Conservation (phyloP, 2,113 vertebrate genomes). For the Gallinago undulata region DNA sequence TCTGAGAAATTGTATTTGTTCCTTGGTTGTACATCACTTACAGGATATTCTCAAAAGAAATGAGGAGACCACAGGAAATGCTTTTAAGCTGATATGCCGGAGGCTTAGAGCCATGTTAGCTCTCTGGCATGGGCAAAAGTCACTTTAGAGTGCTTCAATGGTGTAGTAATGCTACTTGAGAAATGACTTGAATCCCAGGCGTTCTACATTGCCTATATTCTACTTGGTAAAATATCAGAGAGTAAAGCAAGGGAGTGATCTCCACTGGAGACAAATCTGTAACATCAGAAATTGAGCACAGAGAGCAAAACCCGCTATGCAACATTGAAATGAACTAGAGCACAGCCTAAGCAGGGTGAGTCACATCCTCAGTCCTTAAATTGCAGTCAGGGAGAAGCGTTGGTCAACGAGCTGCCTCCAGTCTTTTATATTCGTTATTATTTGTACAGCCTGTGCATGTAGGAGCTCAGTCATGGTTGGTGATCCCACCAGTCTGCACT, state of each 20-base stretch:
- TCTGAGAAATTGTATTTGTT: constrained; percentile 41
- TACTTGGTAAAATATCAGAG: background rate
- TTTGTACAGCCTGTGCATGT: background rate
- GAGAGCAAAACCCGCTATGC: background rate
- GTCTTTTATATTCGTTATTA: background rate
- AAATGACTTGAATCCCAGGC: background rate
- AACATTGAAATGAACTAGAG: background rate
- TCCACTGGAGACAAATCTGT: background rate
- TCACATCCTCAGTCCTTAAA: background rate
- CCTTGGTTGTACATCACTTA: background rate
- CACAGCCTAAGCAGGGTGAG: background rate
- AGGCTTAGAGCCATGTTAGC: background rate
- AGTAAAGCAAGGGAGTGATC: background rate
- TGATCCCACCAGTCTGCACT: background rate
- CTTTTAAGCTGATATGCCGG: background rate
- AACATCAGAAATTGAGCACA: background rate
- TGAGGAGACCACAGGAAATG: background rate
- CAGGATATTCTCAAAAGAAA: constrained; percentile 22
- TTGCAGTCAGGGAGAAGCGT: background rate
- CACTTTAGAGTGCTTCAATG: background rate
- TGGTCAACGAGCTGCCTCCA: background rate
- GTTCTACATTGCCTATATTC: background rate
- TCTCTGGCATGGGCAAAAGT: background rate
- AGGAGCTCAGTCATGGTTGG: background rate
- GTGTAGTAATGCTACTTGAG: background rate